Base-by-base conservation (phyloP, 2,888 invertebrate genomes). In the Dinocampus coccinellae region DNA sequence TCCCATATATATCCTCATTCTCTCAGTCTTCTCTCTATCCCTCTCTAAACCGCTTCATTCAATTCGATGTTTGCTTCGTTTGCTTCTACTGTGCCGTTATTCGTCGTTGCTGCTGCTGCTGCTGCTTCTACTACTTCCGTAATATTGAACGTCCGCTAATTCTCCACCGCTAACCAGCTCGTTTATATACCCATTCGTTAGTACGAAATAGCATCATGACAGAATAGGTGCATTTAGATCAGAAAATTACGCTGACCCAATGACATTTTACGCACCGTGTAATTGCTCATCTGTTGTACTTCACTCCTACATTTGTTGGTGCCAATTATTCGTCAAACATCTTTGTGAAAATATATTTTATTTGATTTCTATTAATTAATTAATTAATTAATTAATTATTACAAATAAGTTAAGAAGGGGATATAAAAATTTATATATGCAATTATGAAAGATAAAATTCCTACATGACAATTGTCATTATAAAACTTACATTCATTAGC, bases 171-270 rank as follows among this genome's bases (percentile, higher is more conserved):
- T 47, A 42, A 36, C 29, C 34, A 71, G 22, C 42, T 60, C 36
- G 29, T 47, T 22, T 71, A 62, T 75, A 71, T 66, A 63, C 72
- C 62, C 9, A 47, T 67, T 73, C 71, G 69, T 71, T 75, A 73
- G 69, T 61, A 66, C n/a, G 36, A 60, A 68, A 68, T 60, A 61
- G 57, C 66, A 52, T 67, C 63, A 58, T 20, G 61, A 73, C 67
- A 61, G 69, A 65, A 66, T 61, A 16, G 53, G 24, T 61, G 16
- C n/a, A 36, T 47, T 63, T 57, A 60, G 29, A 29, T n/a, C n/a
- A n/a, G 73, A 70, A 73, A 79, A 75, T 78, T 68, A 53, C 62
- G 74, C 75, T 78, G 77, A 76, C 70, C 74, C 75, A 70, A 70
- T 73, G 74, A 76, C 75, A 76, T 76, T 78, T 75, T 73, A 73